Percentiles rank a stretch among this genome's conserved stretches.
These are phyloP conservation scores for Parasteatoda lunata DNA, from an alignment of 2,888 invertebrate genomes.

Conservation along the genomic window DNA sequence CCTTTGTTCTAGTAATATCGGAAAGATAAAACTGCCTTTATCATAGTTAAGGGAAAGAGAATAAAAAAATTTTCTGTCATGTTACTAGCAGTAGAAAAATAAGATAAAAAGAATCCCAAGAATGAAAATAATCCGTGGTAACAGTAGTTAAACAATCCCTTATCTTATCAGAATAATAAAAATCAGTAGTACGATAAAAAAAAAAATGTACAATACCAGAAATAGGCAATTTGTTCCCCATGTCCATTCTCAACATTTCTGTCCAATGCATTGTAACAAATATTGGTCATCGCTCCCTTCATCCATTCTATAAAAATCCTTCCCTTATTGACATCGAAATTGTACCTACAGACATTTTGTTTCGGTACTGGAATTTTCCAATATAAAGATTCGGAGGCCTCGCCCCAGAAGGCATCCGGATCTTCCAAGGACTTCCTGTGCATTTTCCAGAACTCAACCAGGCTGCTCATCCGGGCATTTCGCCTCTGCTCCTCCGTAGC, in stretches of 20 bases:
- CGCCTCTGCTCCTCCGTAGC: slow-evolving; percentile 31
- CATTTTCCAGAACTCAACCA: slow-evolving; percentile 87
- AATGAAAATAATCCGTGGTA: too few relatives aligned
- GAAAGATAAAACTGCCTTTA: too few relatives aligned
- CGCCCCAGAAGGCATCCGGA: slow-evolving; percentile 93
- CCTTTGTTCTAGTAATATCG: too few relatives aligned
- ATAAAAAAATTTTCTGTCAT: too few relatives aligned
- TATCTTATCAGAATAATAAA: too few relatives aligned
- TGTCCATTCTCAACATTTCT: slow-evolving; percentile 90
- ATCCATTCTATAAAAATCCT: slow-evolving; percentile 96
- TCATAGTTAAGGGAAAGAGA: too few relatives aligned
- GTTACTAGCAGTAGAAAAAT: too few relatives aligned
- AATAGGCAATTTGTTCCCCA: slow-evolving; percentile 93
- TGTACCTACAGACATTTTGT: slow-evolving; percentile 89
- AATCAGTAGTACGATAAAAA: too few relatives aligned
- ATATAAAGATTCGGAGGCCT: slow-evolving; percentile 93
- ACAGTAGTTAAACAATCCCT: too few relatives aligned
- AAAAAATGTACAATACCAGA: slow-evolving; percentile 83
- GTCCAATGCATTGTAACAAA: slow-evolving; percentile 96
- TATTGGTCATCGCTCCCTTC: slow-evolving; percentile 94
- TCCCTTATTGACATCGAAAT: slow-evolving; percentile 92
- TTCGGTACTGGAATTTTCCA: slow-evolving; percentile 81
- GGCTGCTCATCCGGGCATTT: slow-evolving; percentile 70
- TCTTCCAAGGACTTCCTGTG: slow-evolving; percentile 89
- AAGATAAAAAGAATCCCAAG: too few relatives aligned